Evolutionary conservation across 2,888 invertebrate genomes (phyloP).

Genomic region (Mimas tiliae): DNA sequence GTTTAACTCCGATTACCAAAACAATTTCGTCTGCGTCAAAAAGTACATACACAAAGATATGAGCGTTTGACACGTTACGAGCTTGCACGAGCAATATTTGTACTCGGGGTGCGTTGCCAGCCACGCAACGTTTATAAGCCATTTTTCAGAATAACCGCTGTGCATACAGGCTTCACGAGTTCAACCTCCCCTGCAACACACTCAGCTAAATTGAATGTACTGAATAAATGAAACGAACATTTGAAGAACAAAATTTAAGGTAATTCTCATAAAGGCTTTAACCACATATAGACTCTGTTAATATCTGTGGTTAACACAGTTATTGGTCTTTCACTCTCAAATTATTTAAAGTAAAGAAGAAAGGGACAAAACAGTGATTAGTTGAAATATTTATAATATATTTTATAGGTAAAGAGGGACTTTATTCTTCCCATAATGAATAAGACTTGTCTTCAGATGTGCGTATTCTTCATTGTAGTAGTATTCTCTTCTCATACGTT

Average conservation of each 20-base stretch:
- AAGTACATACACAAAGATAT: conserved; percentile 12
- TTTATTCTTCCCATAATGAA: too few species aligned
- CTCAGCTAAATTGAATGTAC: conserved; percentile 16
- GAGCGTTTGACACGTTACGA: conserved; percentile 9
- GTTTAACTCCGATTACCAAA: neutral
- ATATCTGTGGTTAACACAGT: too few species aligned
- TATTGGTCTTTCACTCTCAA: too few species aligned
- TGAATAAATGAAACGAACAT: conserved; percentile 27
- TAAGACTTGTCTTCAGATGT: too few species aligned
- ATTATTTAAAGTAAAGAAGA: too few species aligned
- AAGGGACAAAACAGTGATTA: too few species aligned
- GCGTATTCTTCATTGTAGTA: too few species aligned
- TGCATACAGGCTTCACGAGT: conserved; percentile 33
- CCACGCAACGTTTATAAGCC: conserved; percentile 46
- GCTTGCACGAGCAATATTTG: conserved; percentile 32
- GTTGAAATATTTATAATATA: too few species aligned
- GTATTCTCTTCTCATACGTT: neutral
- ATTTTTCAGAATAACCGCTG: conserved; percentile 41
- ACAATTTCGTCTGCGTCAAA: conserved; percentile 15
- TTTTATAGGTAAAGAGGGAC: too few species aligned
- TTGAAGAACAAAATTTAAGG: conserved; percentile 4
- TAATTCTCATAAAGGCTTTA: neutral
- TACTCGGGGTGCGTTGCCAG: conserved; percentile 41
- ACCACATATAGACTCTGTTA: too few species aligned
- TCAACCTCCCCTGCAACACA: conserved; percentile 25